Percentiles rank a stretch among this genome's conserved stretches.
These are phyloP conservation scores for Anarrhichthys ocellatus DNA, from an alignment of 2,113 vertebrate genomes.

Conservation along the genomic window DNA sequence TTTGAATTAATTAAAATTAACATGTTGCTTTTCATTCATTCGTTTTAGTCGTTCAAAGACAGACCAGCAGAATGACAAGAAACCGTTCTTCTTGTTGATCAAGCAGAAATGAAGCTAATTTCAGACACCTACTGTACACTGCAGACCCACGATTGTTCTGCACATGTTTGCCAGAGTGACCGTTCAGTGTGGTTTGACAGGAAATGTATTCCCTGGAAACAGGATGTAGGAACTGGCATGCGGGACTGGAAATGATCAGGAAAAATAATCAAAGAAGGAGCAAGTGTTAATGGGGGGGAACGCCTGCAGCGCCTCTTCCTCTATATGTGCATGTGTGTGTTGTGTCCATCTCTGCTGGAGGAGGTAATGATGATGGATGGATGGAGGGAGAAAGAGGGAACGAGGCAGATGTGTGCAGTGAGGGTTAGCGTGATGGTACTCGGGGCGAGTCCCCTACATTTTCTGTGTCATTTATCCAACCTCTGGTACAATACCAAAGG, in stretches of 20 bases:
- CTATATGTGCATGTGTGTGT: conserved; percentile 42
- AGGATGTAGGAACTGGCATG: conserved; percentile 69
- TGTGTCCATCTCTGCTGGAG: conserved; percentile 49
- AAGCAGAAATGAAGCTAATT: conserved; percentile 35
- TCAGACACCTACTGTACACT: conserved; percentile 11
- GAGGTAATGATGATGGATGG: conserved; percentile 72
- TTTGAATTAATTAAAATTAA: neutral
- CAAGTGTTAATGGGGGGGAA: conserved; percentile 77
- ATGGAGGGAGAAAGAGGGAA: conserved; percentile 48
- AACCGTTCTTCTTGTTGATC: conserved; percentile 11
- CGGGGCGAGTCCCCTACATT: conserved; percentile 18
- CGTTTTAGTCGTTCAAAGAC: neutral
- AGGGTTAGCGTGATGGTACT: conserved; percentile 39
- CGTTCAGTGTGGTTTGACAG: conserved; percentile 49
- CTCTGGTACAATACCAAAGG: conserved; percentile 27
- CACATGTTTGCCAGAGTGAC: conserved; percentile 57
- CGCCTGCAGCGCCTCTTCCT: conserved; percentile 68
- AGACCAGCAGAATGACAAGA: conserved; percentile 25
- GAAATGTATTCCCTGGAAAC: conserved; percentile 73
- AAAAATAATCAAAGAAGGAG: conserved; percentile 77
- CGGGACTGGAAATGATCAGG: conserved; percentile 71
- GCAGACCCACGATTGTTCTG: neutral
- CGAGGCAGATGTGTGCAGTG: conserved; percentile 56
- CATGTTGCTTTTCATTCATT: neutral
- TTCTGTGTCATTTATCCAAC: conserved; percentile 43